Base-by-base conservation (phyloP, 92 coral and sea anemone genomes). In the Zoanthus sansibaricus region DNA sequence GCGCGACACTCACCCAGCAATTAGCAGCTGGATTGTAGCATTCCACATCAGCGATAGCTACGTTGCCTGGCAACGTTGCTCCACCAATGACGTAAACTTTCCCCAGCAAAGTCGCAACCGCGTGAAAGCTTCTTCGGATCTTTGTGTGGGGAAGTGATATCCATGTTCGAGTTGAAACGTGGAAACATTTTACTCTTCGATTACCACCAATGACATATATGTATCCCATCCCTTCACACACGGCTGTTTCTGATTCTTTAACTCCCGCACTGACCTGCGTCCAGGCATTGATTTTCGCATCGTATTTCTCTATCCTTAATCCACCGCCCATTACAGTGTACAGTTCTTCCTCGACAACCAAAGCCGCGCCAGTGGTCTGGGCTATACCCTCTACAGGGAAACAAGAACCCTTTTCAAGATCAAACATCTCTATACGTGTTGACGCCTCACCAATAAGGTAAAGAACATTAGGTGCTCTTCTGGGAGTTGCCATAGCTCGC, bases 321-420 rank as follows among this genome's bases (percentile, higher is more conserved):
- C 98, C 98, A 5, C 98, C 98, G 3, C 98, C 98, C n/a, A 94
- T 87, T 42, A 94, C 94, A 68, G 93, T 87, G 59, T 94, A 82
- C 49, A 94, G 79, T 12, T 83, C 91, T 16, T 89, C 90, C 13
- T 90, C 84, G 0, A 92, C 92, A 15, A 84, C 98, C 20, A 92
- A 84, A 6, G 95, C 95, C 14, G 91, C 87, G 49, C 95, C 98
- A 3, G 94, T 86, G 0, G 85, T 90, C 59, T 90, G 95, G 1
- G 94, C 90, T 91, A 94, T 92, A 18, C 90, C 82, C 4, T 70
- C 48, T 8, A 92, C 94, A 18, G 94, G 92, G n/a, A 61, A 10
- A 75, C 95, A 94, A n/a, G 77, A 32, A 12, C 91, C 91, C 7
- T 82, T 83, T n/a, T 90, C 95, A 64, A 88, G 75, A 59, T 94